These are phyloP conservation scores for Chelon labrosus DNA, from an alignment of 2,797 vertebrate genomes.

Conservation along the genomic window DNA sequence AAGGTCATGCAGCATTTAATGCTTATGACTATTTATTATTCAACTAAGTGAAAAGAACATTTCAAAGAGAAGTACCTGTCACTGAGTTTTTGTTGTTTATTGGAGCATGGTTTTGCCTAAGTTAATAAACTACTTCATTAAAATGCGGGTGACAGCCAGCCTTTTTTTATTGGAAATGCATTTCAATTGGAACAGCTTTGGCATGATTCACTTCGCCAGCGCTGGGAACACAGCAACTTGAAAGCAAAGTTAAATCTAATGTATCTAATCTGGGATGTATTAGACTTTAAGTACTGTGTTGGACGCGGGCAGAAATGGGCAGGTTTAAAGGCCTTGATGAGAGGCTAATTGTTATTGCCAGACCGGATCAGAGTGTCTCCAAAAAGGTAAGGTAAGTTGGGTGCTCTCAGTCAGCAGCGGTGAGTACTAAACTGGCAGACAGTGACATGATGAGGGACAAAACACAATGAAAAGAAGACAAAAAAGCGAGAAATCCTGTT, in stretches of 20 bases:
- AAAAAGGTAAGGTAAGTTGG: too few species aligned
- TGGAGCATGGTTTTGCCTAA: not conserved
- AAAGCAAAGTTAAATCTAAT: not conserved
- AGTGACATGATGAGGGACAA: too few species aligned
- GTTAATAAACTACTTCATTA: slow-evolving; percentile 17
- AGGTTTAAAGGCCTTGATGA: too few species aligned
- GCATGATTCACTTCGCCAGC: slow-evolving; percentile 10
- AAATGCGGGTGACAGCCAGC: not conserved
- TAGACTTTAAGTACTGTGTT: too few species aligned
- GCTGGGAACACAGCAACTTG: slow-evolving; percentile 1
- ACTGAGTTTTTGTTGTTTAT: not conserved
- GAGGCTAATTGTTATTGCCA: too few species aligned
- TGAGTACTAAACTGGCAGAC: too few species aligned
- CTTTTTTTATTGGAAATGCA: slow-evolving; percentile 21
- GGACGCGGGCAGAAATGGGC: too few species aligned
- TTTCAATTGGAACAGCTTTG: slow-evolving; percentile 25
- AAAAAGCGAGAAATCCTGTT: too few species aligned
- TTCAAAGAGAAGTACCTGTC: not conserved
- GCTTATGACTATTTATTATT: not conserved
- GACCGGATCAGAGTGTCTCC: too few species aligned
- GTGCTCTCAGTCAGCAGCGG: too few species aligned
- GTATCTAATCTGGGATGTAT: too few species aligned
- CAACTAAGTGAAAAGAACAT: not conserved
- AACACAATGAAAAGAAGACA: too few species aligned
- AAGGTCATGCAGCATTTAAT: not conserved